A percentile compares a stretch with the other conserved stretches of the same genome.
Evolutionary conservation across 2,113 vertebrate genomes (phyloP).

Genomic region (Hippocampus abdominalis): DNA sequence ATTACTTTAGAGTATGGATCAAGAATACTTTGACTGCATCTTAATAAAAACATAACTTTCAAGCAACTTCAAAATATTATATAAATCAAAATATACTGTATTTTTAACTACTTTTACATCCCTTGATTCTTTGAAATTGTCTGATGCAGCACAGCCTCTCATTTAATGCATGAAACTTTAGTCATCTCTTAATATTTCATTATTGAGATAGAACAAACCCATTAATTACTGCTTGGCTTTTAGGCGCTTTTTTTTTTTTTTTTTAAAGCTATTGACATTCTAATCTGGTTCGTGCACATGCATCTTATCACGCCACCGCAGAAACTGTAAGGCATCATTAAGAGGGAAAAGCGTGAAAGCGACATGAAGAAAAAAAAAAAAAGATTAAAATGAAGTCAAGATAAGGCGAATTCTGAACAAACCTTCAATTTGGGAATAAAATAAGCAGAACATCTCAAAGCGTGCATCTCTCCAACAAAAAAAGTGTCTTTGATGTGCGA

Average conservation of each 20-base stretch:
- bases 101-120: no score
- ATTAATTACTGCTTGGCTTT: neutral
- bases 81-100: no score
- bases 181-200: neutral
- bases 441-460: constrained; percentile 2
- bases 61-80: neutral
- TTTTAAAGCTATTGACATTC: neutral
- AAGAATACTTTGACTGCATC: no score
- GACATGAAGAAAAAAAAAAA: constrained; percentile 46
- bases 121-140: no score
- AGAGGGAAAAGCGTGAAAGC: constrained; percentile 38
- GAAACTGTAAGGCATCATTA: constrained; percentile 33
- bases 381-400: constrained; percentile 33
- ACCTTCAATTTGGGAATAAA: constrained; percentile 1
- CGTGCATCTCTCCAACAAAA: constrained; percentile 6
- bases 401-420: constrained; percentile 19
- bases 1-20: no score
- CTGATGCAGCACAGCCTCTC: neutral
- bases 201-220: neutral
- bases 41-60: neutral
- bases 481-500: neutral
- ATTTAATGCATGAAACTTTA: neutral
- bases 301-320: constrained; percentile 49
- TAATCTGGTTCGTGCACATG: constrained; percentile 15
- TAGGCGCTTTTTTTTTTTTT: neutral